Percentiles rank a stretch among this genome's conserved stretches.
These are phyloP conservation scores for Stenolophus ochropezus DNA, from an alignment of 2,888 invertebrate species.

Conservation along the genomic window DNA sequence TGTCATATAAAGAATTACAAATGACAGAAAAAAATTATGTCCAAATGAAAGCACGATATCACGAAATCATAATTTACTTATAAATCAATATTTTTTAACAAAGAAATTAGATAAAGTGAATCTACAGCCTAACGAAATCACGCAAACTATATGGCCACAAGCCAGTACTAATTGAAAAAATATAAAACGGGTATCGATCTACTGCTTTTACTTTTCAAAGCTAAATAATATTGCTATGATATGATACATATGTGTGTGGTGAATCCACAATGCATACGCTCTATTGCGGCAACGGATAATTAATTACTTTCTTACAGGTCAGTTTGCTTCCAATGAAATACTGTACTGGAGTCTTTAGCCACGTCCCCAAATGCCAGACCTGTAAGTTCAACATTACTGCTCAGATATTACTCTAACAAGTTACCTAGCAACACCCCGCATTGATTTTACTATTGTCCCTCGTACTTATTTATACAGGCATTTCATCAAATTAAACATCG, in stretches of 20 bases:
- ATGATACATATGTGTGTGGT: not conserved
- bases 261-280: conserved; percentile 1
- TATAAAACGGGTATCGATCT: conserved; percentile 7
- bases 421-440: conserved; percentile 16
- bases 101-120: conserved; percentile 35
- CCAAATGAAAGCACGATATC: conserved; percentile 27
- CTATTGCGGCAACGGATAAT: conserved; percentile 14
- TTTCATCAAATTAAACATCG: conserved; percentile 29
- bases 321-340: conserved; percentile 17
- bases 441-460: conserved; percentile 2
- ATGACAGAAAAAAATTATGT: conserved; percentile 17
- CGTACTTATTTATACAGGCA: conserved; percentile 16
- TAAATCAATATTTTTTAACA: conserved; percentile 43
- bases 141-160: conserved; percentile 33
- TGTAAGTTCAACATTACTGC: conserved; percentile 18
- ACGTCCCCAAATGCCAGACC: not conserved
- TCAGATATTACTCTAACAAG: not conserved
- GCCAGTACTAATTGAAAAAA: conserved; percentile 7
- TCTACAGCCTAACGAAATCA: conserved; percentile 37
- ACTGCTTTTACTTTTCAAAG: not conserved
- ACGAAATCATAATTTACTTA: conserved; percentile 46
- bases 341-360: not conserved
- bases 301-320: conserved; percentile 38
- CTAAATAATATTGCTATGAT: conserved; percentile 13
- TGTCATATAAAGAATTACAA: conserved; percentile 36